Evolutionary conservation across 1,140 invertebrate species (phyloP).

Genomic region (Lordiphosa stackelbergi): DNA sequence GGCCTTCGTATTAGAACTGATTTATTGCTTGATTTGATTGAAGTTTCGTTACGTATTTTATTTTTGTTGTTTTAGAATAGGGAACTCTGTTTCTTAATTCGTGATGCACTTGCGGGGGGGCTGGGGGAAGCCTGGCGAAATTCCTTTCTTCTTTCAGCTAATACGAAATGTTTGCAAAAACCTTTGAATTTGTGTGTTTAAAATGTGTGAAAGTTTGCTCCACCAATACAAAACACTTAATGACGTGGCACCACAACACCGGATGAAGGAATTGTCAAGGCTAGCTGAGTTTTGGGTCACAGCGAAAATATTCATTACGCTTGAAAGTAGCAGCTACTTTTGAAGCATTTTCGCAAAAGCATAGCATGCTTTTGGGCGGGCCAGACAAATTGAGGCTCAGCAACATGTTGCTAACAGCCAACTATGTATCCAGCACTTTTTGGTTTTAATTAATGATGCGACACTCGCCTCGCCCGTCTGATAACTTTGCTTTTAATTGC

Average conservation of each 20-base stretch:
- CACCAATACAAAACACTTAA: slow-evolving; percentile 57
- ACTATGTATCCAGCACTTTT: slow-evolving; percentile 25
- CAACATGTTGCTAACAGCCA: slow-evolving; percentile 32
- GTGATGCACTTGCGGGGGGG: no score
- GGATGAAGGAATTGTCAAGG: slow-evolving; percentile 36
- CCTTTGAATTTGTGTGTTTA: slow-evolving; percentile 72
- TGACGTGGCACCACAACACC: background rate
- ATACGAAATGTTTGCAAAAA: slow-evolving; percentile 55
- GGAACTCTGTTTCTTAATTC: no score
- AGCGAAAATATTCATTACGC: no score
- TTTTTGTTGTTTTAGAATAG: slow-evolving; percentile 12
- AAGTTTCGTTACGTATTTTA: slow-evolving; percentile 29
- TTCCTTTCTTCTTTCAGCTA: slow-evolving; percentile 24
- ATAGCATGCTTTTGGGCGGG: no score
- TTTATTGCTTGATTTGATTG: slow-evolving; percentile 17
- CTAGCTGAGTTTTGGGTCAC: slow-evolving; percentile 14
- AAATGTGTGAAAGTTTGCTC: slow-evolving; percentile 63
- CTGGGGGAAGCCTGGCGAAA: slow-evolving; percentile 27
- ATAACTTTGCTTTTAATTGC: slow-evolving; percentile 68
- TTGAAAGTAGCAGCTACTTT: no score
- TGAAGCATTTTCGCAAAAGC: no score
- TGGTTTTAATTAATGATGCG: slow-evolving; percentile 54
- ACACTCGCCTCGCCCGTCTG: slow-evolving; percentile 29
- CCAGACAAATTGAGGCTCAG: background rate
- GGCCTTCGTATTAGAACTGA: slow-evolving; percentile 40